Conservation (phyloP, 2,113 vertebrate species). For the Elachura formosa region DNA sequence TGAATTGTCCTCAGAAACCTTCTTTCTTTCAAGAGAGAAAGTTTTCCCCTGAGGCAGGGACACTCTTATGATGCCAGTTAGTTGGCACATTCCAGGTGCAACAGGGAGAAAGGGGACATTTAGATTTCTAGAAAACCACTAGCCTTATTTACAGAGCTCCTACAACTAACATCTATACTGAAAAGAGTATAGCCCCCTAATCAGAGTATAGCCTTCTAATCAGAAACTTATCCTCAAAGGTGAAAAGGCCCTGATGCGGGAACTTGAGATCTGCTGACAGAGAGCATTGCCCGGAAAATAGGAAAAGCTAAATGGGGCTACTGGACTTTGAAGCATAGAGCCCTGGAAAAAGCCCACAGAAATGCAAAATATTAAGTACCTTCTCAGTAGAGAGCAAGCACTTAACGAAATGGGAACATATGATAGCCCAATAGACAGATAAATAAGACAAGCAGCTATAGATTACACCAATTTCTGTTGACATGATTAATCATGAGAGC, state of each 20-base stretch:
- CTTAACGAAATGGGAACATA: background rate
- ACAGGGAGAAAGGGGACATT: background rate
- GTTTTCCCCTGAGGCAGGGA: background rate
- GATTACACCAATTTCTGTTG: background rate
- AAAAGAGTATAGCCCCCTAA: background rate
- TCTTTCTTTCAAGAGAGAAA: background rate
- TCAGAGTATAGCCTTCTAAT: background rate
- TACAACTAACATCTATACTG: background rate
- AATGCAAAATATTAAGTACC: background rate
- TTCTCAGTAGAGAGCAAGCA: background rate
- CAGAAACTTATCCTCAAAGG: background rate
- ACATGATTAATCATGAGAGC: background rate
- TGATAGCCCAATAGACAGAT: background rate
- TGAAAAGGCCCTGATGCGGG: background rate
- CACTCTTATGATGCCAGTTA: background rate
- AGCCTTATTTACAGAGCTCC: background rate
- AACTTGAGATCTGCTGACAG: background rate
- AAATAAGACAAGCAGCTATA: conserved; percentile 3
- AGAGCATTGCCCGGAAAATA: background rate
- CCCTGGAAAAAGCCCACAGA: background rate
- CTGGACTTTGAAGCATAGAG: background rate
- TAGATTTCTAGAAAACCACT: background rate
- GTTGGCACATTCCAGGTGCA: background rate
- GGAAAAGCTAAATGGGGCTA: background rate
- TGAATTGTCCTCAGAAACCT: background rate